Percentiles rank a stretch among this genome's conserved stretches.
These are phyloP conservation scores for Chrysomallon squamiferum DNA, from an alignment of 1,140 invertebrate genomes.

Conservation along the genomic window DNA sequence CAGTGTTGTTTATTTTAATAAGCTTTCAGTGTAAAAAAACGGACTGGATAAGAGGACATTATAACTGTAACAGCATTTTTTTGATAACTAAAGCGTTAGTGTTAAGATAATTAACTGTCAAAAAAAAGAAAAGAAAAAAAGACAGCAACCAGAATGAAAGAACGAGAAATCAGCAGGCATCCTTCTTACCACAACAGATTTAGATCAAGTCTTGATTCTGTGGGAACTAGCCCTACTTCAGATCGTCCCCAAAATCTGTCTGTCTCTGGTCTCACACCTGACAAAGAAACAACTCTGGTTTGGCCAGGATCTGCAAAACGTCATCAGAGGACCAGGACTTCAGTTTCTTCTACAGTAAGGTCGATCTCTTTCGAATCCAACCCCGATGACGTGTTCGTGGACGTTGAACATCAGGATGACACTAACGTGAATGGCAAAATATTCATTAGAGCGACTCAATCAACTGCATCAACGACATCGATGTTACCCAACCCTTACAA, in stretches of 20 bases:
- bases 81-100: too few species aligned
- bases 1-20: too few species aligned
- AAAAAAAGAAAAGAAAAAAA: too few species aligned
- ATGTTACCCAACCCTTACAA: slow-evolving; percentile 30
- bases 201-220: not conserved
- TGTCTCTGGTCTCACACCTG: not conserved
- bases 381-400: slow-evolving; percentile 22
- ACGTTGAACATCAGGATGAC: not conserved
- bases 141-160: slow-evolving; percentile 5
- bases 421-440: slow-evolving; percentile 2
- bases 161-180: not conserved
- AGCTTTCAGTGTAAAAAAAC: too few species aligned
- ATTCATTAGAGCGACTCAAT: not conserved
- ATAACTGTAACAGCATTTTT: too few species aligned
- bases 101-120: too few species aligned
- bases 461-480: slow-evolving; percentile 14
- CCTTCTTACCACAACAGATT: slow-evolving; percentile 24
- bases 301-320: not conserved
- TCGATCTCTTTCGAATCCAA: slow-evolving; percentile 7
- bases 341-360: not conserved
- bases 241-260: not conserved
- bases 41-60: too few species aligned
- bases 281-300: not conserved
- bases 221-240: not conserved
- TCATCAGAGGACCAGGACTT: not conserved